Conservation (phyloP, 2,113 vertebrate genomes). For the Erpornis zantholeuca region DNA sequence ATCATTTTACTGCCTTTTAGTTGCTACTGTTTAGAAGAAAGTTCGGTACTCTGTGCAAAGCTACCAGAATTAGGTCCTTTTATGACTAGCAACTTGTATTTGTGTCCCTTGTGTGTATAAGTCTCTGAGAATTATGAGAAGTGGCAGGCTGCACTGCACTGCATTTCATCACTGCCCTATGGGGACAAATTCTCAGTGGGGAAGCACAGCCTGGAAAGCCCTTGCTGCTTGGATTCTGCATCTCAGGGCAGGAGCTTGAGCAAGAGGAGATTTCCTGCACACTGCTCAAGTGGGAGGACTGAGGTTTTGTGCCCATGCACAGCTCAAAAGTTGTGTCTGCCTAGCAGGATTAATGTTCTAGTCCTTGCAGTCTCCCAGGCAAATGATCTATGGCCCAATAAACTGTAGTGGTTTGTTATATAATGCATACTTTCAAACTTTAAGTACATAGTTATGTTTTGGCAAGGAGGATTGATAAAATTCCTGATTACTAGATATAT, state of each 20-base stretch:
- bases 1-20: neutral
- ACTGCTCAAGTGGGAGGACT: neutral
- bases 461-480: neutral
- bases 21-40: neutral
- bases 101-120: neutral
- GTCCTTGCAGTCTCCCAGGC: neutral
- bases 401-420: neutral
- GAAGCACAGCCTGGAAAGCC: neutral
- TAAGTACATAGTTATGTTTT: neutral
- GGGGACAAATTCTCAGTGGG: fast-evolving
- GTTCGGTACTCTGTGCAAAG: neutral
- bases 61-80: neutral
- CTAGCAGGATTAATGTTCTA: neutral
- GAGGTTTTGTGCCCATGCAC: neutral
- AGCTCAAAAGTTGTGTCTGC: neutral
- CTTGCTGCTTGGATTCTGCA: neutral
- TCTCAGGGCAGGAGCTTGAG: neutral
- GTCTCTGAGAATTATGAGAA: neutral
- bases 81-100: neutral
- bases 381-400: neutral
- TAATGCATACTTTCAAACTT: neutral
- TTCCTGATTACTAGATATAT: neutral
- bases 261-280: neutral
- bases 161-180: neutral
- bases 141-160: neutral